A percentile compares a stretch with the other conserved stretches of the same genome.
phyloP scores from a whole-genome alignment of 2,797 vertebrate species.

The Notolepis coatsorum region DNA sequence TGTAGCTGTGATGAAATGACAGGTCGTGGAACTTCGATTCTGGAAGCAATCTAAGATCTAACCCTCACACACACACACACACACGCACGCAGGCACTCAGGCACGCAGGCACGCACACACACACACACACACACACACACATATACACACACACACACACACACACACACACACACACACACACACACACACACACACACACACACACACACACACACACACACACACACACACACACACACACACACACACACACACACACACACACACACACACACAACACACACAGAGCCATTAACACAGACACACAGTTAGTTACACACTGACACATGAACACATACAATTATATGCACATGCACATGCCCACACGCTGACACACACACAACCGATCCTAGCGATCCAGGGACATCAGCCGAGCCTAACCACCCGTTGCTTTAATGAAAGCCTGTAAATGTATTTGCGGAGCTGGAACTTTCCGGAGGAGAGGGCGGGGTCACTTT shows the following conservation, averaged over 20 bases:
- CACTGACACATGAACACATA: background rate
- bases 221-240: background rate
- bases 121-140: background rate
- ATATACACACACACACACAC: slow-evolving; percentile 13
- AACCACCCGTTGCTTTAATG: slow-evolving; percentile 73
- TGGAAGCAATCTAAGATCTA: slow-evolving; percentile 73
- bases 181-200: slow-evolving; percentile 23
- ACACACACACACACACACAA: slow-evolving; percentile 22
- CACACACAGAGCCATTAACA: slow-evolving; percentile 41
- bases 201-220: background rate
- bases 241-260: slow-evolving; percentile 1
- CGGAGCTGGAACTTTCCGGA: slow-evolving; percentile 57
- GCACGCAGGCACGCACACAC: background rate
- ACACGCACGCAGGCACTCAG: background rate
- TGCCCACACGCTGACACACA: slow-evolving; percentile 6
- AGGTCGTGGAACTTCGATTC: slow-evolving; percentile 64
- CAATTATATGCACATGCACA: background rate
- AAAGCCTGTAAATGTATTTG: slow-evolving; percentile 80
- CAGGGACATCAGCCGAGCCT: slow-evolving; percentile 52
- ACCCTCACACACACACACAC: slow-evolving; percentile 8
- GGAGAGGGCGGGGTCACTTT: slow-evolving; percentile 65
- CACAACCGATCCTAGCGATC: slow-evolving; percentile 48
- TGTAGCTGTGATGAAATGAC: slow-evolving; percentile 77
- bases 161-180: slow-evolving; percentile 28
- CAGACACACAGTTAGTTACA: background rate